Evolutionary conservation across 2,797 vertebrate genomes (phyloP), one percentile per base, ranked within the genome.

Genomic region (Cyprinodon diabolis): DNA sequence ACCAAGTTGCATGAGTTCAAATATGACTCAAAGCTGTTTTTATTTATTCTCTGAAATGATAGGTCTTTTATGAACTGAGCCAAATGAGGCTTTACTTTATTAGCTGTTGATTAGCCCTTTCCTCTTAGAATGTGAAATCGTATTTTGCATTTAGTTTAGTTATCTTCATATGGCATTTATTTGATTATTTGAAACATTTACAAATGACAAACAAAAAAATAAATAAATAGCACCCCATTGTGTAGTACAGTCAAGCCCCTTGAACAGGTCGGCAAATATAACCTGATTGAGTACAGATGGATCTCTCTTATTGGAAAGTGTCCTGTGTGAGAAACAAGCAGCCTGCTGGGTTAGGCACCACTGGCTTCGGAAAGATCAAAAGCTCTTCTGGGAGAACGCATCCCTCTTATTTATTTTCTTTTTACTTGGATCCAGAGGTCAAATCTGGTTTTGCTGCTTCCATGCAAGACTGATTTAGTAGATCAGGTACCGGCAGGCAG

Each of bases 391-490:
- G 90, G 90, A 90, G 75, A 86, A 82, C 89, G 90, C 89, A 87
- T 79, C 85, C 75, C 68, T 86, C 84, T 86, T 91, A 93, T 90
- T 91, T 83, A 90, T 90, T 92, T 92, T 88, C 69, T 66, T 90
- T 89, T 92, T 92, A 88, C 73, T 60, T 79, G 73, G 75, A 89
- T 92, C 91, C 91, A 78, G 90, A 89, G 92, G 91, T 91, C 87
- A 86, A 86, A 91, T 91, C 89, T 94, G 90, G 77, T 78, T 74
- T 79, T 21, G 68, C 49, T 66, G 80, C 75, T 83, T 75, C 71
- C 68, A 43, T 83, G 77, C 79, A 78, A 83, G 71, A 87, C 84
- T 80, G 76, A 84, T 80, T 79, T 79, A 83, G 84, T 72, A 79
- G 78, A 84, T 84, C 76, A 74, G 84, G 68, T 87, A 78, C 74